Evolutionary conservation across 2,888 invertebrate genomes (phyloP), one percentile per base, ranked within the genome.

Genomic region (Sylvicola fuscatus): DNA sequence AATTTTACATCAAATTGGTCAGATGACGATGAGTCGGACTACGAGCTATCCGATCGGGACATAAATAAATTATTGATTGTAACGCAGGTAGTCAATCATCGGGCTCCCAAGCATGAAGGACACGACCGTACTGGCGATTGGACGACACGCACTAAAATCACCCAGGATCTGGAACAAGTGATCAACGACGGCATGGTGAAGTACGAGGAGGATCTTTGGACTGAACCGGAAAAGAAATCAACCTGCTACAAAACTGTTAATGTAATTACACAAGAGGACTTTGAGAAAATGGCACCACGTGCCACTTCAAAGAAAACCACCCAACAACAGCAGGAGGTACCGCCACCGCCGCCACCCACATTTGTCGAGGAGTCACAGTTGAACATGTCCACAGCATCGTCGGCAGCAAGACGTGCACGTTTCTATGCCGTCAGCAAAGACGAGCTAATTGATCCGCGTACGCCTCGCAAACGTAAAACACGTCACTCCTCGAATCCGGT

Each of bases 141-240:
- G 72, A 76, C 72, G 40, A 81, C 86, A 1, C 65, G 95, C 42
- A 83, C 87, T 29, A 93, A 93, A 69, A 89, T 95, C 62, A 81
- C 84, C 7, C 86, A 92, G 58, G 92, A 95, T 51, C 63, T 95
- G 46, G 90, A 83, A 46, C 82, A 90, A 62, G 81, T 86, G 31
- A 98, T 98, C 46, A 92, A 93, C 46, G 92, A 97, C 56, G 97
- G 97, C n/a, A 68, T 98, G 14, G 77, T 73, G 51, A 83, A 87
- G 48, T 98, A 97, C 47, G 97, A 98, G 59, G 89, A 93, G 52
- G 92, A 93, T 51, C 60, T 97, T 37, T 86, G 87, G 87, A 75
- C 66, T 12, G 49, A 66, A 52, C 65, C 66, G 47, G 60, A 64
- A 31, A 57, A 61, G 12, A 54, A 60, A 15, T 53, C 58, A 34